A percentile compares a stretch with the other conserved stretches of the same genome.
These are phyloP conservation scores for Neostethus bicornis DNA, from an alignment of 2,797 vertebrate genomes.

Conservation along the genomic window DNA sequence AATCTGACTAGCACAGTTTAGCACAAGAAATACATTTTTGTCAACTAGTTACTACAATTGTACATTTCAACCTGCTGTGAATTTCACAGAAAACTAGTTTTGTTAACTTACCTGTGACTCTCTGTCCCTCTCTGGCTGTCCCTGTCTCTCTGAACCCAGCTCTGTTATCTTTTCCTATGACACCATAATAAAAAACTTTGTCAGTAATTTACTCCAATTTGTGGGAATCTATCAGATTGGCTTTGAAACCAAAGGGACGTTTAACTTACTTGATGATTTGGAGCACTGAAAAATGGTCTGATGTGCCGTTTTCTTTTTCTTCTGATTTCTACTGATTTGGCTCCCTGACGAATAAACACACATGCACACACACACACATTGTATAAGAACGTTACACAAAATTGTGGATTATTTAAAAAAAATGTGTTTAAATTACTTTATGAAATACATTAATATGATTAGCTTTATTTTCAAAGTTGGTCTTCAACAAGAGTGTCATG, in stretches of 20 bases:
- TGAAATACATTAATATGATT: background rate
- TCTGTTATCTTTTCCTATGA: constrained; percentile 2
- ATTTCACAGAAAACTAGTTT: background rate
- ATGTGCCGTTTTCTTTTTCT: constrained; percentile 1
- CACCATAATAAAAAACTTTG: background rate
- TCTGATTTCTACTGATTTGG: constrained; percentile 3
- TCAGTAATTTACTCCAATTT: background rate
- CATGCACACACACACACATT: background rate
- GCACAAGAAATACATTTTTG: background rate
- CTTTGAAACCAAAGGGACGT: background rate
- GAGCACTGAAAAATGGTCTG: background rate
- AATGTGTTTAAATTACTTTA: background rate
- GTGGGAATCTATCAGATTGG: background rate
- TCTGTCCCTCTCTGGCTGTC: constrained; percentile 6
- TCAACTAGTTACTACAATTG: background rate
- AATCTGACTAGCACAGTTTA: background rate
- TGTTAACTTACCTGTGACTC: background rate
- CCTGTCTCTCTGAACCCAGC: constrained; percentile 1
- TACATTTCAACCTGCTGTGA: background rate
- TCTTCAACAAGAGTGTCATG: too few relatives aligned
- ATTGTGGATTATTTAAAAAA: too few relatives aligned
- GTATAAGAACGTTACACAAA: too few relatives aligned
- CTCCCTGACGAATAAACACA: background rate
- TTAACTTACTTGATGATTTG: background rate
- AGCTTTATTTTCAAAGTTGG: background rate